Base-by-base conservation (phyloP, 92 coral and sea anemone genomes). In the Phenganax stokvisi region DNA sequence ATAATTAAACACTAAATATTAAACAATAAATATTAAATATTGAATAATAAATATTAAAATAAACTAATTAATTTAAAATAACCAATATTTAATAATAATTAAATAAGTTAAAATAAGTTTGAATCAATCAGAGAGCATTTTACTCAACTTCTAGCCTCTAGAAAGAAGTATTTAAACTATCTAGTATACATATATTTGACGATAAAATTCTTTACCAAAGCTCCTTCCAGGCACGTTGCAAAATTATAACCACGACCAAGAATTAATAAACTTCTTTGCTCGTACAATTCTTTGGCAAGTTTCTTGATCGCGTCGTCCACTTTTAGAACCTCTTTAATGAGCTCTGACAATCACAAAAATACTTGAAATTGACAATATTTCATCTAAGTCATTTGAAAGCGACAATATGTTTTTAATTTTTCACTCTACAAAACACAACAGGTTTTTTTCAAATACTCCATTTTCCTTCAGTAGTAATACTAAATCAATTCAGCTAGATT, bases 181-280 rank as follows among this genome's bases (percentile, higher is more conserved):
- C 65, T 7, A 13, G 25, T 20, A 20, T 20, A 20, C 1, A 59
- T 13, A 12, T 59, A 12, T 20, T 12, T 20, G 25, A 59, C 7
- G 15, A 59, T 13, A 59, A 59, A 20, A 28, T 15, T 72, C 59
- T 82, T 81, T 80, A 94, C 98, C 98, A 94, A 80, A 16, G 98
- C 98, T 56, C 98, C 98, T 85, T 94, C 98, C 61, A 94, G 86
- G 83, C 98, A 94, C 0, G 97, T 94, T 10, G 98, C 97, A 86
- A 92, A 94, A 73, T 94, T 97, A 74, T 84, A 94, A 6, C 98
- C 98, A 65, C 98, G 85, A 25, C 98, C 98, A 93, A 94, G 92
- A 12, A 94, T 94, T 56, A 94, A 84, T 16, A 94, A 87, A 63
- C 98, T 94, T 63, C 89, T 94, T 66, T 94, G 98, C 84, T 94